A percentile compares a stretch with the other conserved stretches of the same genome.
These are phyloP conservation scores for Sisor rabdophorus DNA, from an alignment of 2,113 vertebrate genomes.

Conservation along the genomic window DNA sequence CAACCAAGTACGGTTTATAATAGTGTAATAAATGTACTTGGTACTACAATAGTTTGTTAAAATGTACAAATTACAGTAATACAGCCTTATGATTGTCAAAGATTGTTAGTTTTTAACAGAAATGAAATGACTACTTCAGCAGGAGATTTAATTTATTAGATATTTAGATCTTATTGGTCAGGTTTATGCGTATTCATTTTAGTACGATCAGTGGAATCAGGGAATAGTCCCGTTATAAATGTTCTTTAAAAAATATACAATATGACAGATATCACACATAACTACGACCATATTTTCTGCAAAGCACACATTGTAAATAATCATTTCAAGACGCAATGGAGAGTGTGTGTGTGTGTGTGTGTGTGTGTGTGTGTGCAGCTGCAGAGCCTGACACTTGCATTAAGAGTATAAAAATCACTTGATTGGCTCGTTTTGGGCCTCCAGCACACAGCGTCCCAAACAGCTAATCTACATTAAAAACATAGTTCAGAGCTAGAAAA, in stretches of 20 bases:
- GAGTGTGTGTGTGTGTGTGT: slow-evolving; percentile 20
- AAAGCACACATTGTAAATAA: slow-evolving; percentile 37
- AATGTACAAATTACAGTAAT: neutral
- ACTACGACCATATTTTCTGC: slow-evolving; percentile 32
- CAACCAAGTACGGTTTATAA: neutral
- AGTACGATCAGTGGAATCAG: slow-evolving; percentile 39
- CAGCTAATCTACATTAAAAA: slow-evolving; percentile 1
- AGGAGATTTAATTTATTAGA: neutral
- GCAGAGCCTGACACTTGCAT: slow-evolving; percentile 1
- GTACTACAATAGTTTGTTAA: neutral
- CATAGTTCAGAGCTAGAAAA: slow-evolving; percentile 1
- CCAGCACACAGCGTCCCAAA: slow-evolving; percentile 40
- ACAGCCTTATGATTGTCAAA: neutral
- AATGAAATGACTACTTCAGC: neutral
- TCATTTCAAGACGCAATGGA: slow-evolving; percentile 28
- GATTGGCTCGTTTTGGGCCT: slow-evolving; percentile 43
- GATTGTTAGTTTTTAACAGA: neutral
- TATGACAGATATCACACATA: slow-evolving; percentile 17
- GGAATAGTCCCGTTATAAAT: slow-evolving; percentile 12
- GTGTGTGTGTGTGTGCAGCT: slow-evolving; percentile 23
- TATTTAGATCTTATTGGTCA: neutral
- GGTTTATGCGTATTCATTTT: slow-evolving; percentile 36
- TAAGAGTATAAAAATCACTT: slow-evolving; percentile 41
- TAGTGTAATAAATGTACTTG: neutral
- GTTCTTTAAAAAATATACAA: slow-evolving; percentile 28